phyloP scores from a whole-genome alignment of 2,113 vertebrate species.

The Smithornis capensis region DNA sequence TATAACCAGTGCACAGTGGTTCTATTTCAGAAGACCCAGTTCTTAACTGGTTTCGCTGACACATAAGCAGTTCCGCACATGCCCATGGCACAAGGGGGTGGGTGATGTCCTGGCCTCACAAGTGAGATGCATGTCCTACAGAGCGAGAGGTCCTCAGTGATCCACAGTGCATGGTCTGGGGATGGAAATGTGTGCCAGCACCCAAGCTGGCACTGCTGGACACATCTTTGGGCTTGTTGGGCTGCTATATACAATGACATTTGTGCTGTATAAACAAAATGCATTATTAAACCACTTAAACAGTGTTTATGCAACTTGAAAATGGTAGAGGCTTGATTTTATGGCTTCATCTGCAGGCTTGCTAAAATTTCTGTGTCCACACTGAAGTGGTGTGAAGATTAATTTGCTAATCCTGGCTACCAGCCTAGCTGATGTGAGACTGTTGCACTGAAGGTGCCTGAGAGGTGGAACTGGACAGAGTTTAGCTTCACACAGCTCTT shows the following conservation, averaged over 20 bases:
- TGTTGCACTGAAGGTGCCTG: not conserved
- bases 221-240: not conserved
- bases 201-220: not conserved
- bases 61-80: not conserved
- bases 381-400: not conserved
- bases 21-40: not conserved
- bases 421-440: not conserved
- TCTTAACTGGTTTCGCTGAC: not conserved
- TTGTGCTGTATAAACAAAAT: not conserved
- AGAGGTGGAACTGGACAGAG: not conserved
- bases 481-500: not conserved
- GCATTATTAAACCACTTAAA: not conserved
- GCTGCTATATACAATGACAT: not conserved
- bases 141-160: not conserved
- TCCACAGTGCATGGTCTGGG: not conserved
- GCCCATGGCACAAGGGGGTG: accelerated
- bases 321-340: not conserved
- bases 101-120: not conserved
- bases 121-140: accelerated
- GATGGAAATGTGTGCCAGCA: not conserved
- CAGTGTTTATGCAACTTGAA: not conserved
- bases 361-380: not conserved
- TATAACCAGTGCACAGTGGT: not conserved
- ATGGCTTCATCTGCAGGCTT: not conserved
- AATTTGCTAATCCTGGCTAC: not conserved